Evolutionary conservation across 2,113 vertebrate species (phyloP), one percentile per base, ranked within the genome.

Genomic region (Oryzias melastigma): DNA sequence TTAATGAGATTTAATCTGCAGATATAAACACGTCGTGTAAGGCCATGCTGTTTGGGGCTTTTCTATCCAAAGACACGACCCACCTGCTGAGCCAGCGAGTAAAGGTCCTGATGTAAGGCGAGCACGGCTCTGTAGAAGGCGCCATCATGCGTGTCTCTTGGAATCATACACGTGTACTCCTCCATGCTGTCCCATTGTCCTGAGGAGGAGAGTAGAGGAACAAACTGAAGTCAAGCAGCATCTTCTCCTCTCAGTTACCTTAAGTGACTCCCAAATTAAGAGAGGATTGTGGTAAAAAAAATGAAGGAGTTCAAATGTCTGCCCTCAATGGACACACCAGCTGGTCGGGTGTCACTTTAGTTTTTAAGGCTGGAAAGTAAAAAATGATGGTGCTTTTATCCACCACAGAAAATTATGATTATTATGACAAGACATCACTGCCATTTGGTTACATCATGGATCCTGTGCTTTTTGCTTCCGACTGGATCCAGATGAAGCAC

Each of bases 111-210:
- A 83, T 99, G 97, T 7, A 99, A 82, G 0, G 97, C 97, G 48
- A 99, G 88, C 15, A 99, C 97, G 0, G 97, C 97, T 84, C 97
- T 93, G 68, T 98, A 99, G 83, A 99, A 99, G 5, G 97, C 97
- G 0, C 97, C 97, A 4, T 98, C 97, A 0, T 99, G 97, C 7
- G 97, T 98, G 66, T 99, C 97, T 78, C 96, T 92, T 1, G 97
- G 97, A 62, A 99, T 99, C 95, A 99, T 96, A 73, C 97, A 99
- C 0, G 97, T 98, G 5, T 99, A 99, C 63, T 98, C 96, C 58
- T 98, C 97, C 97, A 99, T 99, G 86, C 97, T 98, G 79, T 98
- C 97, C 97, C 97, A 99, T 79, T 98, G 96, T 19, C 95, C 96
- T 98, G 77, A 12, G 80, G 58, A 62, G 60, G 47, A 52, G 7